phyloP scores from a whole-genome alignment of 1,140 invertebrate species.

The Drosophila lacertosa region DNA sequence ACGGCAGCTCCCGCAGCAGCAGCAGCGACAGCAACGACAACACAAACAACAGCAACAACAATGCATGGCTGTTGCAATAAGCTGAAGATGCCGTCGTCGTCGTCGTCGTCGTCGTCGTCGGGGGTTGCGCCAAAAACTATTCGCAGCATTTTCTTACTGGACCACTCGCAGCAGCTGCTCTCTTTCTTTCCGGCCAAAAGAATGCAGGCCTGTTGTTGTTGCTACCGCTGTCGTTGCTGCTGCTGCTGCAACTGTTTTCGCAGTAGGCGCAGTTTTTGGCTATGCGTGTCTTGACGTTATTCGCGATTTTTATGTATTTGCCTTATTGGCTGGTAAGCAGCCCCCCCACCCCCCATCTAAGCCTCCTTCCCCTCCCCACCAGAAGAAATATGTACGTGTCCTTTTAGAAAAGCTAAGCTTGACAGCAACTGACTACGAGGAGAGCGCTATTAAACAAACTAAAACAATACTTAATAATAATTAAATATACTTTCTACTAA shows the following conservation, averaged over 20 bases:
- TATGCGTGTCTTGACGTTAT: slow-evolving; percentile 48
- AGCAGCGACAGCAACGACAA: slow-evolving; percentile 33
- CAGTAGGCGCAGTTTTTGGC: slow-evolving; percentile 37
- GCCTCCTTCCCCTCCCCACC: too few relatives aligned
- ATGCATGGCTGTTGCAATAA: slow-evolving; percentile 60
- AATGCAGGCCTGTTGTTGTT: slow-evolving; percentile 21
- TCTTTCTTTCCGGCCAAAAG: slow-evolving; percentile 56
- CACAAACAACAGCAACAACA: slow-evolving; percentile 37
- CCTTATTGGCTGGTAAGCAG: too few relatives aligned
- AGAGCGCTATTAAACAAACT: neutral
- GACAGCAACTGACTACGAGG: slow-evolving; percentile 1
- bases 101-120: slow-evolving; percentile 31
- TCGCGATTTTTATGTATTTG: slow-evolving; percentile 56
- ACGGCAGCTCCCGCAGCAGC: too few relatives aligned
- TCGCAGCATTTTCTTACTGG: slow-evolving; percentile 76
- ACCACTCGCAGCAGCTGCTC: slow-evolving; percentile 49
- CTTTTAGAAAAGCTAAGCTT: neutral
- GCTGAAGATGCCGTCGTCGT: slow-evolving; percentile 54
- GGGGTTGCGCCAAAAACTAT: slow-evolving; percentile 69
- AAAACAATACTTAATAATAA: too few relatives aligned
- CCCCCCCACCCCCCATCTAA: neutral
- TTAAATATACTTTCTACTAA: too few relatives aligned
- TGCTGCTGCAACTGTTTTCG: slow-evolving; percentile 18
- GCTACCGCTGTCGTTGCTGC: slow-evolving; percentile 17
- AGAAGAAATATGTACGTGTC: too few relatives aligned